Conservation (phyloP, 2,797 vertebrate species). For the Centroberyx gerrardi region DNA sequence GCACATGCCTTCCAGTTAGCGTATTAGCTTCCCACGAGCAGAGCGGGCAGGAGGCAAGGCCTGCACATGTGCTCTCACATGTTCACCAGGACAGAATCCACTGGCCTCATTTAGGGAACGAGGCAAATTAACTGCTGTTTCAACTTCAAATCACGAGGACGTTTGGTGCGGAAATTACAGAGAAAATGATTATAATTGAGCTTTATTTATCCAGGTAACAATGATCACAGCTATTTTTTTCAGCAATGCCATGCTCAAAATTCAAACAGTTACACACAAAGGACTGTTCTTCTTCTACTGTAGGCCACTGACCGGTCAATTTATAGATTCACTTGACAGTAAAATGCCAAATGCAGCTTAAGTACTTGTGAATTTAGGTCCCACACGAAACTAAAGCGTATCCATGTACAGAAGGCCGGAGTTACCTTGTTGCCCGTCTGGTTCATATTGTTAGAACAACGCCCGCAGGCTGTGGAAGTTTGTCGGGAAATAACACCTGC, state of each 20-base stretch:
- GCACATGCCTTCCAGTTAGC: conserved; percentile 27
- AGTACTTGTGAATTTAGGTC: not conserved
- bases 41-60: not conserved
- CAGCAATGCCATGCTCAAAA: not conserved
- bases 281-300: not conserved
- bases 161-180: too few species aligned
- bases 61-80: not conserved
- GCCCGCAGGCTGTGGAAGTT: conserved; percentile 73
- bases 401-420: not conserved
- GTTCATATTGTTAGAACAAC: conserved; percentile 39
- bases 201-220: not conserved
- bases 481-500: conserved; percentile 70
- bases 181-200: too few species aligned
- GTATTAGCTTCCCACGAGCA: conserved; percentile 20
- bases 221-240: not conserved
- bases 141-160: not conserved
- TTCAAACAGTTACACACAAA: not conserved
- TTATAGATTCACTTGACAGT: not conserved
- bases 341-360: not conserved
- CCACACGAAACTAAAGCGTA: too few species aligned
- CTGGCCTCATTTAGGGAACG: not conserved
- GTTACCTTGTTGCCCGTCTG: conserved; percentile 44
- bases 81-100: not conserved
- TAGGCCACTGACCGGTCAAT: not conserved
- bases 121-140: not conserved